Percentiles rank a stretch among this genome's conserved stretches.
Evolutionary conservation across 2,888 invertebrate species (phyloP).

Genomic region (Lasioglossum oenotherae): DNA sequence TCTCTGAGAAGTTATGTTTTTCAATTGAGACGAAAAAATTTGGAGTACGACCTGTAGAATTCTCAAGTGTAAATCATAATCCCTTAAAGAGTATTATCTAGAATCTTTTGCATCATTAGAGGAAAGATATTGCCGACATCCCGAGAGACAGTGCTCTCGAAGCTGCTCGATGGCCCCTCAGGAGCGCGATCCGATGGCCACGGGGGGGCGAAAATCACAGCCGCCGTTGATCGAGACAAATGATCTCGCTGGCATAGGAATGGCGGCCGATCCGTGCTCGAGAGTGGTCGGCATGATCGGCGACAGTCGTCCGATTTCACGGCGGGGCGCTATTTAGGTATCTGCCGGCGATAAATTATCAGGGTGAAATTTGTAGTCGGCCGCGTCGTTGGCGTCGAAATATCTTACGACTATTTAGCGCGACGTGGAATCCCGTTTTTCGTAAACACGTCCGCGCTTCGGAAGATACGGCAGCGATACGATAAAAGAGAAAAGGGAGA

Average conservation of each 20-base stretch:
- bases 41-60: background rate
- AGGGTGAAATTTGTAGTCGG: slow-evolving; percentile 44
- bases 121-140: background rate
- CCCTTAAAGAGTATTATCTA: background rate
- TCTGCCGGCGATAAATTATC: slow-evolving; percentile 53
- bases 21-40: background rate
- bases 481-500: slow-evolving; percentile 12
- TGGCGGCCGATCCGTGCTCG: slow-evolving; percentile 9
- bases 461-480: slow-evolving; percentile 35
- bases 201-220: slow-evolving; percentile 18
- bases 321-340: slow-evolving; percentile 54
- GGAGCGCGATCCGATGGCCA: slow-evolving; percentile 3
- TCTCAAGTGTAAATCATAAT: background rate
- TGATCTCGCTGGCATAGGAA: slow-evolving; percentile 36
- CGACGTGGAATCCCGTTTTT: slow-evolving; percentile 59
- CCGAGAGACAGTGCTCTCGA: background rate
- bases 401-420: slow-evolving; percentile 62
- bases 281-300: slow-evolving; percentile 30
- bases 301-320: slow-evolving; percentile 47
- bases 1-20: background rate
- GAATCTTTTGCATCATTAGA: background rate
- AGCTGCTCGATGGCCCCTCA: background rate
- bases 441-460: slow-evolving; percentile 59
- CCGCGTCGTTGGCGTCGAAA: slow-evolving; percentile 39
- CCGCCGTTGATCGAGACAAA: slow-evolving; percentile 41